Evolutionary conservation across 64 coral and sea anemone genomes (phyloP).

Genomic region (Astreopora myriophthalma): DNA sequence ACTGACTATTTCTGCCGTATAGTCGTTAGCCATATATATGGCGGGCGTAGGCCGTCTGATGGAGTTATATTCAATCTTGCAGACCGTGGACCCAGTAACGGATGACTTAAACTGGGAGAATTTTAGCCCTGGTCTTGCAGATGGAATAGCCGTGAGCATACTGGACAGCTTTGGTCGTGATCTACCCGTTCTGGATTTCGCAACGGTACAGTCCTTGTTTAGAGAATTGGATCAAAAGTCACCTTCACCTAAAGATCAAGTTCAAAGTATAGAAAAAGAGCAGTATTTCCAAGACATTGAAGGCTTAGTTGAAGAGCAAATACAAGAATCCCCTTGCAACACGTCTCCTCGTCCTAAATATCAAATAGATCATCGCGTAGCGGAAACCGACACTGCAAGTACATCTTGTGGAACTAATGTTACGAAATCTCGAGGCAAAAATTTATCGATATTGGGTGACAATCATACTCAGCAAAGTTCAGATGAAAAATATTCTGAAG

Average conservation of each 20-base stretch:
- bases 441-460: too few relatives aligned
- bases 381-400: too few relatives aligned
- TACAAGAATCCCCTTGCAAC: neutral
- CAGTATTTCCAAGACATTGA: neutral
- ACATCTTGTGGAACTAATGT: too few relatives aligned
- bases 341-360: neutral
- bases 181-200: neutral
- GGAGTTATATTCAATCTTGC: neutral
- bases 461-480: too few relatives aligned
- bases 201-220: neutral
- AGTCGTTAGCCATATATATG: too few relatives aligned
- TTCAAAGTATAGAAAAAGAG: neutral
- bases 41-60: too few relatives aligned
- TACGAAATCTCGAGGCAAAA: too few relatives aligned
- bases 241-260: neutral
- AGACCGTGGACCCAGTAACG: slow-evolving; percentile 14
- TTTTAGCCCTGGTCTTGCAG: neutral
- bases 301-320: neutral
- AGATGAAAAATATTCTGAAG: too few relatives aligned
- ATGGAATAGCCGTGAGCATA: slow-evolving; percentile 31
- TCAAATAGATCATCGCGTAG: neutral
- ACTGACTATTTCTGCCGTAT: too few relatives aligned
- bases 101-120: slow-evolving; percentile 9
- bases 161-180: slow-evolving; percentile 9
- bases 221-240: neutral